phyloP scores from a whole-genome alignment of 2,113 vertebrate genomes.

The Onychostruthus taczanowskii region DNA sequence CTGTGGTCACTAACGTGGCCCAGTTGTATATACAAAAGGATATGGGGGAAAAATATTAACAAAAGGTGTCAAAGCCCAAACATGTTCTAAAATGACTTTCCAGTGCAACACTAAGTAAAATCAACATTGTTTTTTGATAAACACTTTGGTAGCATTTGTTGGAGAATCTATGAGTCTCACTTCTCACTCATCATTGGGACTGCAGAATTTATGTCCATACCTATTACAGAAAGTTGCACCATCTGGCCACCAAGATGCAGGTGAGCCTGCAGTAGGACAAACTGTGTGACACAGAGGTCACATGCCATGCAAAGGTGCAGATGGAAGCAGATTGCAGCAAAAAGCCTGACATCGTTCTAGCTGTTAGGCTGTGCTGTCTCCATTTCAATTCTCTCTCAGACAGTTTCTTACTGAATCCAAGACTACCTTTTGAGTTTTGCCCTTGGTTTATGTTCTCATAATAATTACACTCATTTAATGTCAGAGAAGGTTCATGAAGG shows the following conservation, averaged over 20 bases:
- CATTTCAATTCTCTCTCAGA: slow-evolving; percentile 22
- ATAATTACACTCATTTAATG: slow-evolving; percentile 12
- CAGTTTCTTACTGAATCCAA: slow-evolving; percentile 15
- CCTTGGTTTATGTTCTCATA: slow-evolving; percentile 3
- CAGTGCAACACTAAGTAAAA: background rate
- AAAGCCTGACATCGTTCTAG: background rate
- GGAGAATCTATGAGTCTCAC: background rate
- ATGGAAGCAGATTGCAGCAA: background rate
- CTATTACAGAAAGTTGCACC: background rate
- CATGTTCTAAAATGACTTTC: background rate
- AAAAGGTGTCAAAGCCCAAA: slow-evolving; percentile 16
- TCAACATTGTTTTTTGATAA: background rate
- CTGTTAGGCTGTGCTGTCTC: background rate
- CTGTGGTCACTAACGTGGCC: slow-evolving; percentile 37
- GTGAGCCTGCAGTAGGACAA: background rate
- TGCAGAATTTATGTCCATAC: background rate
- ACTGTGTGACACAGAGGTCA: background rate
- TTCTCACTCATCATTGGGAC: background rate
- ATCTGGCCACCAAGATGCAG: background rate
- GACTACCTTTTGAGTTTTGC: slow-evolving; percentile 3
- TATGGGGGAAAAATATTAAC: background rate
- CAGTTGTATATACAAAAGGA: slow-evolving; percentile 8
- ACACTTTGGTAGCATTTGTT: background rate
- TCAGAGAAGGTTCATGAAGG: slow-evolving; percentile 33
- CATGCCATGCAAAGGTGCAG: background rate